These are phyloP conservation scores for Aptenodytes patagonicus DNA, from an alignment of 2,113 vertebrate species.

Conservation along the genomic window DNA sequence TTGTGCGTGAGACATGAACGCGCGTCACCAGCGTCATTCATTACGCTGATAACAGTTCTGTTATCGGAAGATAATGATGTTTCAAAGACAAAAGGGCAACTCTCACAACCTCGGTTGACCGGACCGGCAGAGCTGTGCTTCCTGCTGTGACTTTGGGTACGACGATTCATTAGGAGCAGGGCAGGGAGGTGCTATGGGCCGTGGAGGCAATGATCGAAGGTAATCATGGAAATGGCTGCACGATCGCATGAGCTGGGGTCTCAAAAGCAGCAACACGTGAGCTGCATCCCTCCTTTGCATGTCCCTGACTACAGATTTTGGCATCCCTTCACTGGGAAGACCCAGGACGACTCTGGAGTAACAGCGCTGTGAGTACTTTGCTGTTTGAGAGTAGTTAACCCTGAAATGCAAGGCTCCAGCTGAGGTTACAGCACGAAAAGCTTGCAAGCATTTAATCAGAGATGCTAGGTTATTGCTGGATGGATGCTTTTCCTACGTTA, in stretches of 20 bases:
- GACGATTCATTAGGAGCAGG: rapidly evolving
- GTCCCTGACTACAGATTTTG: neutral
- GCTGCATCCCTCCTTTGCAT: neutral
- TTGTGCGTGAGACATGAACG: rapidly evolving
- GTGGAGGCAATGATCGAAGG: neutral
- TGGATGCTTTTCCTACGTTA: neutral
- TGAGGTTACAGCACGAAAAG: neutral
- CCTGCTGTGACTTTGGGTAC: neutral
- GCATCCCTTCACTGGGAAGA: neutral
- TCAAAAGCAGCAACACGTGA: neutral
- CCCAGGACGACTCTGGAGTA: neutral
- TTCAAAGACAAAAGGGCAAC: neutral
- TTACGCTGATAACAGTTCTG: neutral
- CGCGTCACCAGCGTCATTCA: neutral
- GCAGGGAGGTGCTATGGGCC: neutral
- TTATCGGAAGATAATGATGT: neutral
- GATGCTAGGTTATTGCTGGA: neutral
- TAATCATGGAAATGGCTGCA: neutral
- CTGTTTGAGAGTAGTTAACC: neutral
- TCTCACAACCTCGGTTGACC: neutral
- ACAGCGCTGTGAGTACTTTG: rapidly evolving
- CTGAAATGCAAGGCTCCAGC: neutral
- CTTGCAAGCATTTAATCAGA: neutral
- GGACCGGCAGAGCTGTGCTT: neutral
- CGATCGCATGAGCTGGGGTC: neutral